Evolutionary conservation across 2,888 invertebrate genomes (phyloP), one percentile per base, ranked within the genome.

Genomic region (Orgyia antiqua): DNA sequence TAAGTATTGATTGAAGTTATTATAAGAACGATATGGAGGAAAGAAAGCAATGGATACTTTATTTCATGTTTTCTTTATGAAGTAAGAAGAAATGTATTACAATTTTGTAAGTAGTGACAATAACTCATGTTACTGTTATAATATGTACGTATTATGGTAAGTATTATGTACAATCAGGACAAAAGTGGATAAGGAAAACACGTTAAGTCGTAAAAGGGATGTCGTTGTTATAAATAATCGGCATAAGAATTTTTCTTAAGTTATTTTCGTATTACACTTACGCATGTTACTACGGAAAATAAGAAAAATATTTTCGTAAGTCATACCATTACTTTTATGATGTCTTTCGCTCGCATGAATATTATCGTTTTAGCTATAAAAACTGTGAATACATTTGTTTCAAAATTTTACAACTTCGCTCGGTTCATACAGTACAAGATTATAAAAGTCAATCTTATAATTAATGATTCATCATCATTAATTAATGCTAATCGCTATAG

Each of bases 21-120:
- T 23, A 2, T 7, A 10, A 10, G 23, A 10, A 23, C 4, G 10
- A 23, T 23, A 23, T 3, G 8, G 7, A 3, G 25, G 29, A 12
- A 9, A 29, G 3, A 15, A 33, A 8, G 39, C 33, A 47, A 34
- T 45, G 49, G 17, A 33, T 24, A 20, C 10, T 3, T 10, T 23
- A 9, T 23, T 20, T 20, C 9, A 9, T 23, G 7, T 23, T 4
- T 15, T 4, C 15, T 15, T 15, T 15, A 20, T 2, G 4, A 12
- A 6, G 8, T 5, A 10, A 24, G 18, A 27, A 15, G 4, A 4
- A 15, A 4, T 1, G 8, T 32, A 30, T 31, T 27, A 32, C 15
- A 25, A 28, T 25, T 33, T 50, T 50, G 51, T 41, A 27, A 17
- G 54, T 54, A 51, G 29, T 31, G 39, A 33, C 37, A 38, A 31